These are phyloP conservation scores for Cephus pygmeus DNA, from an alignment of 2,888 invertebrate genomes.

Conservation along the genomic window DNA sequence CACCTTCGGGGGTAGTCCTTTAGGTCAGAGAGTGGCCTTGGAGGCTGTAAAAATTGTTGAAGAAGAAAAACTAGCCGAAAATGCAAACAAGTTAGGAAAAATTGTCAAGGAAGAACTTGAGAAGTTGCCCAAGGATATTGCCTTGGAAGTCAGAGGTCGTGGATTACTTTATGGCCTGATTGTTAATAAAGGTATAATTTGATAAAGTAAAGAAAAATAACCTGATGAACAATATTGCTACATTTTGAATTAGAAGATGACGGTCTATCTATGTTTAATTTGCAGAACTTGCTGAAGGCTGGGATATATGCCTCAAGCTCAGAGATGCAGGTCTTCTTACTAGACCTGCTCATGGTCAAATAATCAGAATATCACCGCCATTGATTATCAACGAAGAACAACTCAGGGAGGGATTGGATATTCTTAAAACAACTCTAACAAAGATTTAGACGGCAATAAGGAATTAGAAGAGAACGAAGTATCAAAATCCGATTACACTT, in stretches of 20 bases:
- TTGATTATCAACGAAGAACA: slow-evolving; percentile 73
- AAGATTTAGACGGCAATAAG: not conserved
- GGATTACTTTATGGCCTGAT: slow-evolving; percentile 84
- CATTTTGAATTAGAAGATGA: not conserved
- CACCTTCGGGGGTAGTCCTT: slow-evolving; percentile 87
- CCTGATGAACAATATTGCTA: not conserved
- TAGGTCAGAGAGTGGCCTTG: slow-evolving; percentile 80
- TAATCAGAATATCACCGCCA: slow-evolving; percentile 79
- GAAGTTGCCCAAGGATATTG: slow-evolving; percentile 73
- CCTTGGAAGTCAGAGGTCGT: slow-evolving; percentile 76
- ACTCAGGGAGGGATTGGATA: slow-evolving; percentile 69
- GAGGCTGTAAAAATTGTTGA: slow-evolving; percentile 79
- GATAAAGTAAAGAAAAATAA: slow-evolving; percentile 3
- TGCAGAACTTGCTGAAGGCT: slow-evolving; percentile 73
- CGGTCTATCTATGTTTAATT: not conserved
- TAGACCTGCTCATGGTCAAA: slow-evolving; percentile 80
- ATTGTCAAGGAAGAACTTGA: slow-evolving; percentile 73
- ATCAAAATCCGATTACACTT: not conserved
- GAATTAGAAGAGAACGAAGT: not conserved
- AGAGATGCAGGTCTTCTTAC: slow-evolving; percentile 76
- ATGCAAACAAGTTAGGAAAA: slow-evolving; percentile 77
- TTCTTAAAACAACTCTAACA: slow-evolving; percentile 65
- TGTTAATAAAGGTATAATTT: slow-evolving; percentile 73
- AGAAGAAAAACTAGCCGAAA: slow-evolving; percentile 81
- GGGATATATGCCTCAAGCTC: slow-evolving; percentile 74